phyloP scores from a whole-genome alignment of 2,888 invertebrate species.

The Desoria tigrina region DNA sequence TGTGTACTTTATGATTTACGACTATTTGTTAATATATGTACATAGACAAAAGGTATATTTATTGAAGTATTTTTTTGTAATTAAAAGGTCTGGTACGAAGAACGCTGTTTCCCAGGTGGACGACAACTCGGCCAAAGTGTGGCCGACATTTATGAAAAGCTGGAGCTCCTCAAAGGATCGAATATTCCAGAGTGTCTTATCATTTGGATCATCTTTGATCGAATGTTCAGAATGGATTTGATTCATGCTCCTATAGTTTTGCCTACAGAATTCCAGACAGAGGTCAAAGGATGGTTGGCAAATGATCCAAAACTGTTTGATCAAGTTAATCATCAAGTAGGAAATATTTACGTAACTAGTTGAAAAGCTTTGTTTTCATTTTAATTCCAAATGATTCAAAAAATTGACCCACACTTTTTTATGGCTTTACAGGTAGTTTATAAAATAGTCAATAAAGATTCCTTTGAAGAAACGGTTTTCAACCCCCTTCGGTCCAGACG shows the following conservation, averaged over 20 bases:
- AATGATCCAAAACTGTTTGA: conserved; percentile 41
- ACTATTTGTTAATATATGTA: not conserved
- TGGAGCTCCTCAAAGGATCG: conserved; percentile 28
- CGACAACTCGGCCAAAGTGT: conserved; percentile 8
- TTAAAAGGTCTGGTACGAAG: conserved; percentile 30
- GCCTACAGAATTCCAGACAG: conserved; percentile 38
- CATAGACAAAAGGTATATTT: too few species aligned
- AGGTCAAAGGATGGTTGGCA: conserved; percentile 48
- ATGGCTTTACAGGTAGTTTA: conserved; percentile 43
- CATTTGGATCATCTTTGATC: conserved; percentile 33
- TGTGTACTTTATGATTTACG: not conserved
- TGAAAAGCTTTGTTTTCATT: not conserved
- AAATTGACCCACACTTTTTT: not conserved
- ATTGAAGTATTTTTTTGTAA: too few species aligned
- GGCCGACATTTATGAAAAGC: conserved; percentile 28
- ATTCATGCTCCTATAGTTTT: conserved; percentile 37
- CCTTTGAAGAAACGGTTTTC: conserved; percentile 51
- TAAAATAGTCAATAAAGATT: conserved; percentile 48
- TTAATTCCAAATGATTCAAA: not conserved
- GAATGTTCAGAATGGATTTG: conserved; percentile 38
- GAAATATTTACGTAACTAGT: not conserved
- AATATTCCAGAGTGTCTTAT: conserved; percentile 22
- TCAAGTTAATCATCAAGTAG: conserved; percentile 46
- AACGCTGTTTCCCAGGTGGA: conserved; percentile 23
- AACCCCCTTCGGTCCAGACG: conserved; percentile 53